Conservation (phyloP, 1,140 invertebrate species). For the Ylistrum balloti region DNA sequence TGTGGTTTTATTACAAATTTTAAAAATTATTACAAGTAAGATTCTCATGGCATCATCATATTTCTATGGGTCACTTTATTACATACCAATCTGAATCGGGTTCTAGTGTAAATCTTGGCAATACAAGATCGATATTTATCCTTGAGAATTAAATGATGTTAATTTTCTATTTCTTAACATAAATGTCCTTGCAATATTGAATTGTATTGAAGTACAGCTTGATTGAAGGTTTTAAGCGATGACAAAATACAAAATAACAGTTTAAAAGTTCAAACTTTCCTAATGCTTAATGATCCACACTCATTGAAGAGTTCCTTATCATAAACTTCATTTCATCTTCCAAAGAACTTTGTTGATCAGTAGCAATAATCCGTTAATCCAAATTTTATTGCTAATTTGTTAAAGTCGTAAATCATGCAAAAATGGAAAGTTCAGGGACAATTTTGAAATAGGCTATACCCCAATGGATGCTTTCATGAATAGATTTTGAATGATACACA, state of each 20-base stretch:
- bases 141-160: too few species aligned
- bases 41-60: too few species aligned
- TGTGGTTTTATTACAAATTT: neutral
- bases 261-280: slow-evolving; percentile 11
- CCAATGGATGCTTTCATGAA: slow-evolving; percentile 8
- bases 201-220: too few species aligned
- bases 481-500: slow-evolving; percentile 23
- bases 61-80: too few species aligned
- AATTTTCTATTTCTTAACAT: too few species aligned
- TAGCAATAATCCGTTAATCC: neutral
- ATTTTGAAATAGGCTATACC: slow-evolving; percentile 21
- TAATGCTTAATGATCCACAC: neutral
- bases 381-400: neutral
- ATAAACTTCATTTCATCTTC: slow-evolving; percentile 1
- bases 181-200: too few species aligned
- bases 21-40: neutral
- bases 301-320: neutral
- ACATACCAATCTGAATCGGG: too few species aligned
- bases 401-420: neutral
- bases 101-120: too few species aligned
- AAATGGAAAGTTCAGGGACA: neutral
- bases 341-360: neutral
- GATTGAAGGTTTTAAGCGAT: too few species aligned
- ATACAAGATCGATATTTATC: too few species aligned
- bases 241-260: too few species aligned